A percentile compares a stretch with the other conserved stretches of the same genome.
Evolutionary conservation across 35 echinoderm and acorn worm genomes (phyloP).

Genomic region (Ptychodera flava): DNA sequence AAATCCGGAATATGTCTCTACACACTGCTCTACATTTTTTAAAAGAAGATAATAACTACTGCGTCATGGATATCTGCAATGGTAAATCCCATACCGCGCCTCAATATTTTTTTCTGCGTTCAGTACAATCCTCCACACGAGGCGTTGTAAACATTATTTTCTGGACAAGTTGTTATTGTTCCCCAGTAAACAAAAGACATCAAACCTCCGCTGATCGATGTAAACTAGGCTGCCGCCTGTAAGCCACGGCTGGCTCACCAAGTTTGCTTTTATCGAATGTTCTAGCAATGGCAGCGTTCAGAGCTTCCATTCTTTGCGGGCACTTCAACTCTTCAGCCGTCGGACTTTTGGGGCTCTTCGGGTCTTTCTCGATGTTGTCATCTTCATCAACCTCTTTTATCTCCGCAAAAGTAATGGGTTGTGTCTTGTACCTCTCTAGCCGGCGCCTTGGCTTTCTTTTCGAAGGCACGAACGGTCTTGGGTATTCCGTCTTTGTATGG

Average conservation of each 20-base stretch:
- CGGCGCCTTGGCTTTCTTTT: background rate
- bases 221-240: background rate
- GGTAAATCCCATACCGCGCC: background rate
- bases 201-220: background rate
- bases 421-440: background rate
- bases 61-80: background rate
- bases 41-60: too few species aligned
- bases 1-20: too few species aligned
- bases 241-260: background rate
- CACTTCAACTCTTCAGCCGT: background rate
- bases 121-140: too few species aligned
- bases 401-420: slow-evolving; percentile 12
- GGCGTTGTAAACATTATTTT: too few species aligned
- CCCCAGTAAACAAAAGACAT: too few species aligned
- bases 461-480: slow-evolving; percentile 5
- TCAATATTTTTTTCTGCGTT: too few species aligned
- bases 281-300: background rate
- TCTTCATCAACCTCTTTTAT: slow-evolving; percentile 23
- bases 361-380: background rate
- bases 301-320: background rate
- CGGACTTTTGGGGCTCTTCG: background rate
- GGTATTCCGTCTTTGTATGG: slow-evolving; percentile 2
- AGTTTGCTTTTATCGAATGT: background rate
- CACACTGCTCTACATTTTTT: too few species aligned
- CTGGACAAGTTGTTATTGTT: too few species aligned